Evolutionary conservation across 1,140 invertebrate genomes (phyloP), one percentile per base, ranked within the genome.

Genomic region (Drosophila burlai): DNA sequence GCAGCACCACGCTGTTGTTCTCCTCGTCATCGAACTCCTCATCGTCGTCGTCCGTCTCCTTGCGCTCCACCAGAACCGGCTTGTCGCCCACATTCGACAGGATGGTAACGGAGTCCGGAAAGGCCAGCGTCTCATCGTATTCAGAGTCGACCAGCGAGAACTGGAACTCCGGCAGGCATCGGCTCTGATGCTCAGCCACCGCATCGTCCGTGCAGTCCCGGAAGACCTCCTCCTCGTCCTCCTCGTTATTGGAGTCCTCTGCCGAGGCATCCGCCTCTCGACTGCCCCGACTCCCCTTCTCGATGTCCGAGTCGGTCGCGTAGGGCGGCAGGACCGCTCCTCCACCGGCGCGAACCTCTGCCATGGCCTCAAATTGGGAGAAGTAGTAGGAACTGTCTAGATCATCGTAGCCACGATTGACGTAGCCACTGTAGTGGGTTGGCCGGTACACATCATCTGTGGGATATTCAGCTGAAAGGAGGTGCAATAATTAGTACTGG

Each of bases 61-160:
- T 93, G 62, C 92, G 91, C 78, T 92, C 82, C 34, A 94, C 84
- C 66, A 93, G 90, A 5, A 94, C 93, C 4, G 94, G 93, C 26
- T 94, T 94, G 29, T 94, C 94, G 76, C 94, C 94, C 46, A 94
- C 93, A 38, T 94, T 92, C 52, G 94, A 89, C 7, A 94, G 91
- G 34, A 95, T 93, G 52, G 94, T 94, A 11, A 95, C 93, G 7
- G 94, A 94, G 69, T 95, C 95, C 42, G 95, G 95, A 75, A 95
- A 93, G 57, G 93, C 95, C 58, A 96, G 84, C 72, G 94, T 94
- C 87, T 96, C 95, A 85, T 95, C 95, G 80, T 94, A 96, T 68
- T 95, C 95, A 40, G 94, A 94, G 64, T 95, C 95, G 29, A 93
- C 73, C 34, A 92, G 65, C 10, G 92, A 93, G 61, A 93, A 91